Percentiles rank a stretch among this genome's conserved stretches.
phyloP scores from a whole-genome alignment of 2,113 vertebrate genomes.

The Mormoops blainvillei region DNA sequence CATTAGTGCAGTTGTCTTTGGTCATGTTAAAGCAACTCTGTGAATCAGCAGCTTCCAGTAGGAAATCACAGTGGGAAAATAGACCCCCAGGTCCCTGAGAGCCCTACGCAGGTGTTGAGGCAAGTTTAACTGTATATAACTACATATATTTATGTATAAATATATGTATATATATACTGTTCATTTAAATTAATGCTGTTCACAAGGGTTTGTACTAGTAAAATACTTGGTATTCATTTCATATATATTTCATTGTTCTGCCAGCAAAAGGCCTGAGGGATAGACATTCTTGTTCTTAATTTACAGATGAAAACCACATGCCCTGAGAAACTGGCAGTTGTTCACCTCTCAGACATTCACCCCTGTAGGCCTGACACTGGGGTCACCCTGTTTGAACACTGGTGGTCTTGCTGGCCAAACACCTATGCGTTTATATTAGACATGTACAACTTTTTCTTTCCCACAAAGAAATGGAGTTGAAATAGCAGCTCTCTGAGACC shows the following conservation, averaged over 20 bases:
- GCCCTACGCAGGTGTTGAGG: background rate
- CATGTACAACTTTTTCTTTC: background rate
- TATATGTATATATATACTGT: background rate
- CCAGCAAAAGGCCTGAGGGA: background rate
- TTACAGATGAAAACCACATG: background rate
- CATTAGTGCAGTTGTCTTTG: background rate
- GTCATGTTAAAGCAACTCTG: background rate
- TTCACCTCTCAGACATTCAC: background rate
- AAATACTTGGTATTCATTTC: background rate
- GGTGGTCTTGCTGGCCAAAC: background rate
- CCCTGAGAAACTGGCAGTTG: background rate
- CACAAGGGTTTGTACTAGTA: background rate
- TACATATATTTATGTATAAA: background rate
- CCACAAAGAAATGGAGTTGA: background rate
- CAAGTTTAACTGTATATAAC: background rate
- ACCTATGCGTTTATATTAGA: background rate
- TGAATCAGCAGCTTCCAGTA: background rate
- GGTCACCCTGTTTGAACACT: background rate
- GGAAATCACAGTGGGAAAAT: background rate
- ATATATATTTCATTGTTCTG: constrained; percentile 24
- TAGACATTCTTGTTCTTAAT: background rate
- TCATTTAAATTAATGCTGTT: background rate
- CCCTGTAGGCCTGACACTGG: background rate
- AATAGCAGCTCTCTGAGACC: background rate
- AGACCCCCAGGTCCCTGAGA: background rate